These are phyloP conservation scores for Catamblyrhynchus diadema DNA, from an alignment of 2,797 vertebrate genomes.

Conservation along the genomic window DNA sequence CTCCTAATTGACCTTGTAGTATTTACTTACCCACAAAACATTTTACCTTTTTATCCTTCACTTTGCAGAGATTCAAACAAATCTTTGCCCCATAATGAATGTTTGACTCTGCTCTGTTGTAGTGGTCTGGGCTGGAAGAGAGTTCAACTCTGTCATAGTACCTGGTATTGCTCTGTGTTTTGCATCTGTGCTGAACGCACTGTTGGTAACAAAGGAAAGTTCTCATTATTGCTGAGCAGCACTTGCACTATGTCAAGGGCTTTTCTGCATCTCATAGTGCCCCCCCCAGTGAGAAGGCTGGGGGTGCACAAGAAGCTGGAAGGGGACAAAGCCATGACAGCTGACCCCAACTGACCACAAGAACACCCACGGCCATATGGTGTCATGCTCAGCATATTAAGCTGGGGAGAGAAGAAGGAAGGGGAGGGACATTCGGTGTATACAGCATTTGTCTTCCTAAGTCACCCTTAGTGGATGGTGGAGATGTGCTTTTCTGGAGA, in stretches of 20 bases:
- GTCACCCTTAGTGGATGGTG: accelerated
- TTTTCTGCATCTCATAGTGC: not conserved
- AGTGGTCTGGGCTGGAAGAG: not conserved
- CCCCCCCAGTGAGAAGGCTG: accelerated
- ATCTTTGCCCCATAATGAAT: not conserved
- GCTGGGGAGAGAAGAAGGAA: not conserved
- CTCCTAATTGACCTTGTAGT: not conserved
- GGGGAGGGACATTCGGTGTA: accelerated
- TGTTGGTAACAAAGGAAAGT: not conserved
- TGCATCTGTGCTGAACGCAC: not conserved
- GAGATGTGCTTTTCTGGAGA: not conserved
- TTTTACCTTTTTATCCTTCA: not conserved
- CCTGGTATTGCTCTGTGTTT: not conserved
- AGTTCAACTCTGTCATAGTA: not conserved
- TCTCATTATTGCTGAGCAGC: not conserved
- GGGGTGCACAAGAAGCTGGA: not conserved
- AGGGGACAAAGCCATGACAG: not conserved
- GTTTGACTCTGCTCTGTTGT: not conserved
- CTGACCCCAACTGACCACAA: not conserved
- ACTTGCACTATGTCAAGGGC: accelerated
- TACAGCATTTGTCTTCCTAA: not conserved
- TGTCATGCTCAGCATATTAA: not conserved
- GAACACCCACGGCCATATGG: no score
- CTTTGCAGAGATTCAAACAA: not conserved
- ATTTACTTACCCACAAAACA: not conserved